Conservation (phyloP, 2,113 vertebrate genomes). For the Siphamia tubifer region DNA sequence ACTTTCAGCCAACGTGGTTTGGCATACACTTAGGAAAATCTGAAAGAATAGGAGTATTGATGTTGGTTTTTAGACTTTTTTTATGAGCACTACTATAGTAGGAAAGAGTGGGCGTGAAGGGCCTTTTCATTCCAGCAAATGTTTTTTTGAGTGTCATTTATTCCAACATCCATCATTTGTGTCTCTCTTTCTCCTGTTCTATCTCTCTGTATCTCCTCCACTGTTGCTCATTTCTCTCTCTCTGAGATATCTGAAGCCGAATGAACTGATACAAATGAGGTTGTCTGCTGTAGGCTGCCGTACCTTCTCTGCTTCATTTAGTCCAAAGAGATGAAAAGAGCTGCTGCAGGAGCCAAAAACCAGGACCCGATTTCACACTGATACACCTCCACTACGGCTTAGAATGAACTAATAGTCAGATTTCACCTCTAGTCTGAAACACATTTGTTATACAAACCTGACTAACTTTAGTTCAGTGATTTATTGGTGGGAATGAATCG, state of each 20-base stretch:
- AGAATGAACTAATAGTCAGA: too few relatives aligned
- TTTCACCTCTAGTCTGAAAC: too few relatives aligned
- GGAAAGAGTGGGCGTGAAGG: conserved; percentile 45
- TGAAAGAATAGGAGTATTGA: conserved; percentile 54
- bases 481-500: too few relatives aligned
- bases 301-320: conserved; percentile 38
- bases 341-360: conserved; percentile 1
- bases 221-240: conserved; percentile 17
- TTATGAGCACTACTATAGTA: conserved; percentile 26
- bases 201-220: neutral
- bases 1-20: conserved; percentile 52
- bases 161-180: conserved; percentile 37
- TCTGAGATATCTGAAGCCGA: neutral
- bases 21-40: conserved; percentile 59
- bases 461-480: too few relatives aligned
- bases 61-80: conserved; percentile 31
- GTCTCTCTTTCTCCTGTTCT: neutral
- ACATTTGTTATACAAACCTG: too few relatives aligned
- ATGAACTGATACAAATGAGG: conserved; percentile 36
- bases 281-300: conserved; percentile 29
- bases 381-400: too few relatives aligned
- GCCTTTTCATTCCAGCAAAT: conserved; percentile 52
- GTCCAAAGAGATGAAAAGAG: neutral
- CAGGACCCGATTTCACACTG: too few relatives aligned
- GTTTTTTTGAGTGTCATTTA: conserved; percentile 42